These are phyloP conservation scores for Harpalus rubripes DNA, from an alignment of 2,888 invertebrate species.

Conservation along the genomic window DNA sequence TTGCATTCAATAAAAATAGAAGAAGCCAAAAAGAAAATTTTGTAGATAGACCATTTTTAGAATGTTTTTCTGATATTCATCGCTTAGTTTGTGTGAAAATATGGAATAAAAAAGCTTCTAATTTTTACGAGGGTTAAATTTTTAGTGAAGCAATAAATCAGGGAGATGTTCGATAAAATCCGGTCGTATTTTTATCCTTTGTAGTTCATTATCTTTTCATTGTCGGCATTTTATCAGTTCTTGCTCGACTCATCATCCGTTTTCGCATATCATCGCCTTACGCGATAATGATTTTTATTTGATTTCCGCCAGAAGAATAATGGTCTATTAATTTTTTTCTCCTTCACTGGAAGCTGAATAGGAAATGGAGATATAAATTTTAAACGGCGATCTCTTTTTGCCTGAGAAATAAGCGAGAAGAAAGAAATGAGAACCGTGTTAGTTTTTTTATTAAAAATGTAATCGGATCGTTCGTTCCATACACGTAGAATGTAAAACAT, in stretches of 20 bases:
- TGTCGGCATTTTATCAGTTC: constrained; percentile 40
- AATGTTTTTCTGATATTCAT: too few relatives aligned
- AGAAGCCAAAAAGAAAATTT: too few relatives aligned
- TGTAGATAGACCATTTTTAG: too few relatives aligned
- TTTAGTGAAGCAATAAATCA: constrained; percentile 3
- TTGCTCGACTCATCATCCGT: constrained; percentile 12
- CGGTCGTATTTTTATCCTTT: neutral
- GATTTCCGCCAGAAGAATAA: constrained; percentile 50
- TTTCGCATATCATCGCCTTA: constrained; percentile 20
- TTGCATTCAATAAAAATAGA: too few relatives aligned
- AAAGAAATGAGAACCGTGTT: constrained; percentile 34
- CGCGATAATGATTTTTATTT: constrained; percentile 57
- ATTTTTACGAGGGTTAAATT: neutral
- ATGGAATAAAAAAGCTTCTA: neutral
- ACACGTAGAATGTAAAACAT: neutral
- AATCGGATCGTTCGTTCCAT: neutral
- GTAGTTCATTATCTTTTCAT: constrained; percentile 47
- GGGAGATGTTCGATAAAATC: neutral
- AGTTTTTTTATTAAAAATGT: constrained; percentile 33
- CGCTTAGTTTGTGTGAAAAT: too few relatives aligned
- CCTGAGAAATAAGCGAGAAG: constrained; percentile 6
- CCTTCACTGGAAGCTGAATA: constrained; percentile 27
- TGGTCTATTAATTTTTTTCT: constrained; percentile 59
- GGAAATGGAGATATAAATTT: constrained; percentile 53
- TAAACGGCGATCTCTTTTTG: constrained; percentile 37